phyloP scores from a whole-genome alignment of 2,113 vertebrate genomes.

The Ciconia maguari region DNA sequence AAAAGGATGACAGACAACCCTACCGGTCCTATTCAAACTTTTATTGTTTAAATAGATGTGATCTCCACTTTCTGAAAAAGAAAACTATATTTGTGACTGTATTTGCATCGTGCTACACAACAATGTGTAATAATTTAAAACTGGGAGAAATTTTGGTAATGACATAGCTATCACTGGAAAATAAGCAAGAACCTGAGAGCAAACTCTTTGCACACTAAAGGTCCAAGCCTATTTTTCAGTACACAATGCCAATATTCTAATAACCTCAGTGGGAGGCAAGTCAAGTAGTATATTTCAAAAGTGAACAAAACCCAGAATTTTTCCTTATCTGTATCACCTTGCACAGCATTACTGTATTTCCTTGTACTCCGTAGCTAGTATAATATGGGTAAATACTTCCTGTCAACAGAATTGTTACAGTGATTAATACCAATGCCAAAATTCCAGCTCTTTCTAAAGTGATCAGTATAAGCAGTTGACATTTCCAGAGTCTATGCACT shows the following conservation, averaged over 20 bases:
- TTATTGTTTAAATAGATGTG: neutral
- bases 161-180: neutral
- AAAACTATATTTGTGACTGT: neutral
- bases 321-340: neutral
- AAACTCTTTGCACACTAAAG: neutral
- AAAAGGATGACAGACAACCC: neutral
- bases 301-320: neutral
- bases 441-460: slow-evolving; percentile 26
- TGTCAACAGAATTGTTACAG: neutral
- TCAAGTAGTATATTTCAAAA: neutral
- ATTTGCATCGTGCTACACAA: neutral
- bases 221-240: neutral
- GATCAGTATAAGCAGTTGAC: neutral
- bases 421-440: slow-evolving; percentile 1
- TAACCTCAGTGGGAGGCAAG: neutral
- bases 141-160: neutral
- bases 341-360: neutral
- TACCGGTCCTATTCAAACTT: neutral
- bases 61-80: neutral
- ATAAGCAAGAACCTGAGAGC: neutral
- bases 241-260: neutral
- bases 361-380: neutral
- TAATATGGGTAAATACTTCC: neutral
- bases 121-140: neutral
- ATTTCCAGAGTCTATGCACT: slow-evolving; percentile 25